Evolutionary conservation across 2,113 vertebrate species (phyloP).

Genomic region (Butorides virescens): DNA sequence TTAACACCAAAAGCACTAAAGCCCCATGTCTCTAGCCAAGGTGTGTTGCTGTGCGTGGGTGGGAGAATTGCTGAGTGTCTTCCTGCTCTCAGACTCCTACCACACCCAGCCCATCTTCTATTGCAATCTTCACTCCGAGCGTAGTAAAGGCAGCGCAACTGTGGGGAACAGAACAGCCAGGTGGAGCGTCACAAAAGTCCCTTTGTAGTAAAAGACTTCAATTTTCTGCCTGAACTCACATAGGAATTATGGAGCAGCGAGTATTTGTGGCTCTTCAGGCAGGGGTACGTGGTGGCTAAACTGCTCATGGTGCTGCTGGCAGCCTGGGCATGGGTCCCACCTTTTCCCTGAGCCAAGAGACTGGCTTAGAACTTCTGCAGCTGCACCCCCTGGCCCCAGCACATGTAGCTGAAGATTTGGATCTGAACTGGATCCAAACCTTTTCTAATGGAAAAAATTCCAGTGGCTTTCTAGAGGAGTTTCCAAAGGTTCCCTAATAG

Average conservation of each 20-base stretch:
- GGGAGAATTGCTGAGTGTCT: background rate
- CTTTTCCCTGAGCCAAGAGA: background rate
- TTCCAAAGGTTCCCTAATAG: background rate
- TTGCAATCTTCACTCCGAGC: background rate
- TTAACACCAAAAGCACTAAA: background rate
- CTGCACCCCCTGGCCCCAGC: background rate
- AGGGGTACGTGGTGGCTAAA: background rate
- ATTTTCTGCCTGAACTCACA: background rate
- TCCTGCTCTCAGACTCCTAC: background rate
- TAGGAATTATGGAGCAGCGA: background rate
- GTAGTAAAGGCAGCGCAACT: background rate
- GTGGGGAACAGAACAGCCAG: background rate
- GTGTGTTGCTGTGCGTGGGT: background rate
- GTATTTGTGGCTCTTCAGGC: background rate
- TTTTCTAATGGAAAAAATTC: background rate
- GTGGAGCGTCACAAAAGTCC: background rate
- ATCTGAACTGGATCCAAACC: background rate
- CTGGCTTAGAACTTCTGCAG: background rate
- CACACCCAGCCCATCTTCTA: slow-evolving; percentile 1
- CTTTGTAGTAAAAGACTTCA: background rate
- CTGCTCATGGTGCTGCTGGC: background rate
- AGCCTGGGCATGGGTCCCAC: background rate
- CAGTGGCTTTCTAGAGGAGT: background rate
- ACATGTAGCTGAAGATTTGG: background rate
- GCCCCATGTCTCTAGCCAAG: background rate